Evolutionary conservation across 2,888 invertebrate genomes (phyloP).

Genomic region (Drosophila nigricruria): DNA sequence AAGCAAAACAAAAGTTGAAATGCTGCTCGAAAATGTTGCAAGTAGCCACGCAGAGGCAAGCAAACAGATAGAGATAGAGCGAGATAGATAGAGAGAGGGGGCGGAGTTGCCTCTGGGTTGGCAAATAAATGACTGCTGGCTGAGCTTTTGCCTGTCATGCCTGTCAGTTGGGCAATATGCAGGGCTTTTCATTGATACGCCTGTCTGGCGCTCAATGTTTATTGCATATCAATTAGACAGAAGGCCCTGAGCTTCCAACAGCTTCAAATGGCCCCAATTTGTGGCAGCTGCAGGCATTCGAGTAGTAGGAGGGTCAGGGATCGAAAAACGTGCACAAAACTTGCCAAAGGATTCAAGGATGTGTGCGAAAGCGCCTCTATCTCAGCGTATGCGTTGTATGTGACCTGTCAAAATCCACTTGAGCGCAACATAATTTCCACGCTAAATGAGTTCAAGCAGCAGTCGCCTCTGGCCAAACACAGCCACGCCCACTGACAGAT

Average conservation of each 20-base stretch:
- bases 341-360: slow-evolving; percentile 63
- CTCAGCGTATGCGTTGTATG: slow-evolving; percentile 11
- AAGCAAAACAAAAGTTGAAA: slow-evolving; percentile 53
- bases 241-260: slow-evolving; percentile 16
- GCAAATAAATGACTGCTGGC: slow-evolving; percentile 29
- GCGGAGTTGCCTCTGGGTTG: neutral
- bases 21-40: slow-evolving; percentile 49
- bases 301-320: slow-evolving; percentile 3
- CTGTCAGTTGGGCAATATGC: slow-evolving; percentile 58
- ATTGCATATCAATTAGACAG: slow-evolving; percentile 76
- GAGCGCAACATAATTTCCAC: slow-evolving; percentile 75
- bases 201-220: slow-evolving; percentile 67
- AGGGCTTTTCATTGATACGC: slow-evolving; percentile 61
- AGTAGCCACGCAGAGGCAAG: slow-evolving; percentile 17
- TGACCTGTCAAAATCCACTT: slow-evolving; percentile 72
- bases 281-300: slow-evolving; percentile 30
- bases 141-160: slow-evolving; percentile 26
- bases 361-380: slow-evolving; percentile 26
- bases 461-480: slow-evolving; percentile 25
- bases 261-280: slow-evolving; percentile 48
- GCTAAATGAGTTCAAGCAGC: slow-evolving; percentile 77
- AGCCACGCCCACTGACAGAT: slow-evolving; percentile 37
- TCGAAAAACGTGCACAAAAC: slow-evolving; percentile 69
- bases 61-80: neutral
- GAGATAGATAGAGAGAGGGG: neutral